Evolutionary conservation across 2,113 vertebrate genomes (phyloP), one percentile per base, ranked within the genome.

Genomic region (Chinchilla lanigera): DNA sequence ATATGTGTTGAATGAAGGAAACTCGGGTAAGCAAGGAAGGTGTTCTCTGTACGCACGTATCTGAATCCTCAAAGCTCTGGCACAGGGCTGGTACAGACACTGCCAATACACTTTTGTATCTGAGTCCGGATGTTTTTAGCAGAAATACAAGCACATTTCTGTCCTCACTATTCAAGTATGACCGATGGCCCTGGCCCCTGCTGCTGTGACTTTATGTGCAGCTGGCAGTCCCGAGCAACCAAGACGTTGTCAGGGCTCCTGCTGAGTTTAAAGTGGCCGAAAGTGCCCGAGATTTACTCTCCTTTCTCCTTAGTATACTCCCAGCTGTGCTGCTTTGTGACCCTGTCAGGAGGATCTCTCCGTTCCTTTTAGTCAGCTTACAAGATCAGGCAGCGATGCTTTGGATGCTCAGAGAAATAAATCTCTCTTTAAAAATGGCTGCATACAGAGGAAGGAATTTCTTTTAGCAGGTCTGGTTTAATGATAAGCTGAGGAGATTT

Each of bases 81-180:
- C 41, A 7, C 5, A 2, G 50, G 22, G 11, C 38, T 58, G 28
- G 35, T 11, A 24, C 47, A 56, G 77, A 28, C 20, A 78, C 56
- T 30, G 20, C 52, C 38, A 52, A 50, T 26, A n/a, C 6, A 16
- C 38, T 24, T 81, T 60, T 61, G 58, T 54, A n/a, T 88, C 44
- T 60, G 9, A 92, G 30, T 24, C 86, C 78, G 82, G 80, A 71
- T 89, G 60, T 77, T 86, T 90, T 95, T 33, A 89, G 71, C 50
- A 86, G 58, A 82, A 73, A 35, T 44, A 38, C 89, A 95, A 28
- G 35, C 58, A 4, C 38, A 44, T 56, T 33, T 90, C 71, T 83
- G 22, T 91, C 60, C 20, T 80, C 17, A 12, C 7, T 75, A 75
- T 19, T 86, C 41, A 58, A 4, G 1, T 38, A 75, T 78, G 94